These are phyloP conservation scores for Agriopis aurantiaria DNA, from an alignment of 2,888 invertebrate genomes.

Conservation along the genomic window DNA sequence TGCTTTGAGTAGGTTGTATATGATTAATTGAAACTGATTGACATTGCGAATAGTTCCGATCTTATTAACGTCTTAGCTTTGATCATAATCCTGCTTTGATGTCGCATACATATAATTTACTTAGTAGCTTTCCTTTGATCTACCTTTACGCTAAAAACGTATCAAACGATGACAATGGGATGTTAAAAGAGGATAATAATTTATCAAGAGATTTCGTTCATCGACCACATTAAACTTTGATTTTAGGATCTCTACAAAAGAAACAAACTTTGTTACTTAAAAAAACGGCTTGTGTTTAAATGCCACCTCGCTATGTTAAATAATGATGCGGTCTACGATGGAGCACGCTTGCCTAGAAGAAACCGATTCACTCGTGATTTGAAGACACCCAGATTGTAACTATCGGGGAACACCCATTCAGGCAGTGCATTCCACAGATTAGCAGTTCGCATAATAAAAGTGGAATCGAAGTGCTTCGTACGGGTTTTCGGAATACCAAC, in stretches of 20 bases:
- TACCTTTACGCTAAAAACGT: not conserved
- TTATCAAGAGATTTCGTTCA: not conserved
- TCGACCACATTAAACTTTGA: not conserved
- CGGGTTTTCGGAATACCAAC: too few relatives aligned
- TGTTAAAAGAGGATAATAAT: not conserved
- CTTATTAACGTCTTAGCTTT: constrained; percentile 2
- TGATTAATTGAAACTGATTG: constrained; percentile 12
- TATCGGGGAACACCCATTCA: too few relatives aligned
- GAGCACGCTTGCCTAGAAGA: too few relatives aligned
- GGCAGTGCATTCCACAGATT: too few relatives aligned
- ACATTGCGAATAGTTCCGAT: constrained; percentile 5
- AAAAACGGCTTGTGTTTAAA: too few relatives aligned
- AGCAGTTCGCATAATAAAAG: too few relatives aligned
- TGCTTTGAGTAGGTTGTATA: not conserved
- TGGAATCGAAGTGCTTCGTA: too few relatives aligned
- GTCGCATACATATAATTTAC: not conserved
- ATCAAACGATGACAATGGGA: not conserved
- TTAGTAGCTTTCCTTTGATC: constrained; percentile 6
- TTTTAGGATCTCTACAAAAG: not conserved
- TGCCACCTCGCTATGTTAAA: too few relatives aligned
- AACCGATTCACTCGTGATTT: too few relatives aligned
- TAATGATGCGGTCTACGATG: too few relatives aligned
- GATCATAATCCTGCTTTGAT: constrained; percentile 21
- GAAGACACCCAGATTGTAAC: too few relatives aligned
- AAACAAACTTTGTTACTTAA: not conserved